Conservation (phyloP, 2,797 vertebrate genomes). For the Muscicapa striata region DNA sequence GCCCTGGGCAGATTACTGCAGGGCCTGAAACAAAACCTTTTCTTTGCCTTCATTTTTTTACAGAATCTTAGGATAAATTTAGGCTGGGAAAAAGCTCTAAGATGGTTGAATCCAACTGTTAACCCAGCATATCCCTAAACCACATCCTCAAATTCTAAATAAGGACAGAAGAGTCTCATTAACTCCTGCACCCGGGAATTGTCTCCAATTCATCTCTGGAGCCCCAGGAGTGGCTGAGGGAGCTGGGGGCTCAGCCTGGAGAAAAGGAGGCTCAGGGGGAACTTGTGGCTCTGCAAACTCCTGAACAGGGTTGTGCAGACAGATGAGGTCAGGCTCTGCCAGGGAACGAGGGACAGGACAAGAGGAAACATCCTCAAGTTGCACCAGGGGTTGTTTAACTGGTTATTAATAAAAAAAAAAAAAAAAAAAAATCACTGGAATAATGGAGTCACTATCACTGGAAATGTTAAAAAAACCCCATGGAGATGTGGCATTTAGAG, state of each 20-base stretch:
- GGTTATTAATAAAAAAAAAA: neutral
- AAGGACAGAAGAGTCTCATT: no score
- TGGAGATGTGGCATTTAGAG: neutral
- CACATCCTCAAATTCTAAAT: neutral
- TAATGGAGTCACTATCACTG: no score
- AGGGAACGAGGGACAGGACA: neutral
- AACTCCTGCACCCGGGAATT: neutral
- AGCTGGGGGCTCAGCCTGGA: neutral
- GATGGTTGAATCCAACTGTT: neutral
- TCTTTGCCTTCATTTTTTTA: neutral
- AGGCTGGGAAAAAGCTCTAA: neutral
- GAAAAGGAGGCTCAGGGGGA: neutral
- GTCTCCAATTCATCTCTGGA: neutral
- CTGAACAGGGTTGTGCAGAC: neutral
- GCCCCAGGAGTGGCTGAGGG: neutral
- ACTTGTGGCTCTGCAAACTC: fast-evolving
- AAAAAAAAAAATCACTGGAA: neutral
- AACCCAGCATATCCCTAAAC: neutral
- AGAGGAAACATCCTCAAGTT: neutral
- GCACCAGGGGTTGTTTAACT: neutral
- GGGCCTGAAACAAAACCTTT: neutral
- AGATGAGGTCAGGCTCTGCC: fast-evolving
- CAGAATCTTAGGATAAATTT: neutral
- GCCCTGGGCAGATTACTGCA: neutral
- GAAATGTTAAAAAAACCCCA: neutral